Conservation (phyloP, 2,113 vertebrate genomes). For the Gobiocypris rarus region DNA sequence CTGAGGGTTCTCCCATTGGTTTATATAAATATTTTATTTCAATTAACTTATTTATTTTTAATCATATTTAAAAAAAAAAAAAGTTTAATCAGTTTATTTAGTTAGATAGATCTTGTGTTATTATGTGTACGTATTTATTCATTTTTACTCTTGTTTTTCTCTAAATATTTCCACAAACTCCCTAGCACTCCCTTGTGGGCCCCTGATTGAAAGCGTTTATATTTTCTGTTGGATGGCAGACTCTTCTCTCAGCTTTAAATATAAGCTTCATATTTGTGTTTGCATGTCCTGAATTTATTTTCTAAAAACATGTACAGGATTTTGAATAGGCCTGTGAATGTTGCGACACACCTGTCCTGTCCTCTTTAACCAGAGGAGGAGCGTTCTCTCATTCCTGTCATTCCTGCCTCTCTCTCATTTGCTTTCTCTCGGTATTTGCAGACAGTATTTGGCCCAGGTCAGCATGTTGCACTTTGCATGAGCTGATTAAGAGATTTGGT, state of each 20-base stretch:
- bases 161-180: background rate
- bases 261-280: background rate
- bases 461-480: background rate
- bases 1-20: background rate
- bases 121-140: background rate
- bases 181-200: background rate
- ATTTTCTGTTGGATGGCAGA: background rate
- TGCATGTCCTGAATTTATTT: background rate
- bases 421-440: background rate
- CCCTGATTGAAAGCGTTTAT: background rate
- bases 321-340: background rate
- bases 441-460: slow-evolving; percentile 1
- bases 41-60: background rate
- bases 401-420: slow-evolving; percentile 18
- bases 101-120: background rate
- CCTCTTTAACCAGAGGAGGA: slow-evolving; percentile 22
- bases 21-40: background rate
- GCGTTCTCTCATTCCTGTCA: slow-evolving; percentile 39
- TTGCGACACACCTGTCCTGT: slow-evolving; percentile 34
- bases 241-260: background rate
- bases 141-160: background rate
- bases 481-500: background rate
- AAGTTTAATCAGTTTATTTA: background rate
- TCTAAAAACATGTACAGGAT: too few species aligned
- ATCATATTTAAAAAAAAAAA: too few species aligned